phyloP scores from a whole-genome alignment of 2,113 vertebrate genomes.

The Procavia capensis region DNA sequence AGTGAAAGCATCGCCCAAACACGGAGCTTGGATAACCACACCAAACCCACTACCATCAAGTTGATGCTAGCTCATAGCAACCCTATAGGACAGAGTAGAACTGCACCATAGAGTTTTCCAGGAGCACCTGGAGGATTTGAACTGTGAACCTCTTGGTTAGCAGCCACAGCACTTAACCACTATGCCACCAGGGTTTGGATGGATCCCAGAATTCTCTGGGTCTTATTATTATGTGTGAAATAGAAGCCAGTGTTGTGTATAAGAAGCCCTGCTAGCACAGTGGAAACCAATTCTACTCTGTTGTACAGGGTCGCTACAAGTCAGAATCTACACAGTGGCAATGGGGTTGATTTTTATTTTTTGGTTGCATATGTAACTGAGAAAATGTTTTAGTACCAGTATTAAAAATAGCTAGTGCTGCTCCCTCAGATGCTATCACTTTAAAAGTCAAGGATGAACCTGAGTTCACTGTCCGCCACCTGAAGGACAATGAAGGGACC shows the following conservation, averaged over 20 bases:
- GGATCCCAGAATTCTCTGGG: neutral
- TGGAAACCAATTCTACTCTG: neutral
- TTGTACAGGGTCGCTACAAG: neutral
- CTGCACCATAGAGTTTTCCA: too few species aligned
- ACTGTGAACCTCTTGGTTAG: too few species aligned
- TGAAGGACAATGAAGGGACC: neutral
- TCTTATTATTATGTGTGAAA: conserved; percentile 2
- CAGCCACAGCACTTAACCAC: too few species aligned
- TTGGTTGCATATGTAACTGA: neutral
- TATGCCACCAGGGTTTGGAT: too few species aligned
- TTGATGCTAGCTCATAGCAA: too few species aligned
- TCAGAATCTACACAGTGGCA: neutral
- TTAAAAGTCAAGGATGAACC: neutral
- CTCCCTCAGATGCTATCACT: neutral
- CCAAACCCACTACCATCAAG: too few species aligned
- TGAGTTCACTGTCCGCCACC: neutral
- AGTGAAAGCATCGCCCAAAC: neutral
- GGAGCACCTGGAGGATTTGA: too few species aligned
- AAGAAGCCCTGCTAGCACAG: neutral
- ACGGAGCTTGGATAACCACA: neutral
- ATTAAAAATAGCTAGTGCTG: neutral
- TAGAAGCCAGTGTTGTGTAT: neutral
- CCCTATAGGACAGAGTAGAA: too few species aligned
- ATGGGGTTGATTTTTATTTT: neutral
- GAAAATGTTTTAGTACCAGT: neutral